Conservation (phyloP, 53 echinoderm and acorn worm species). For the Stichopus horrens region DNA sequence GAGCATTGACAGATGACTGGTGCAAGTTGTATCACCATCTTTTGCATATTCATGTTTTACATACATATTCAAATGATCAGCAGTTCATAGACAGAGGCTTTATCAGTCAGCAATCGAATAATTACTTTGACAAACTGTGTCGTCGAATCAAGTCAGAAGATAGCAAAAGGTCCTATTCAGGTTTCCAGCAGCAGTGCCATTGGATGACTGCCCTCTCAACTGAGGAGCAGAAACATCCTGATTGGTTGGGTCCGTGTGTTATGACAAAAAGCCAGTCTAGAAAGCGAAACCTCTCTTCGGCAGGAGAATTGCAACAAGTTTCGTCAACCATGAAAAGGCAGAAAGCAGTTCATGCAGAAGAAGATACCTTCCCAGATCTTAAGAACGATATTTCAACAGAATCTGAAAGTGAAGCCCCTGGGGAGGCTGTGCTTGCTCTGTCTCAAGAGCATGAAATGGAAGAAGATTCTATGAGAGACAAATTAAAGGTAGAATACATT, state of each 20-base stretch:
- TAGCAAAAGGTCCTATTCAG: neutral
- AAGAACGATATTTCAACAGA: neutral
- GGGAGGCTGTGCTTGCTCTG: neutral
- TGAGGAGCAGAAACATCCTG: too few species aligned
- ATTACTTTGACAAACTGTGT: neutral
- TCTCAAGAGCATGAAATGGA: neutral
- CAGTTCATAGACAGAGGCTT: constrained; percentile 1
- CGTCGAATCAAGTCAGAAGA: neutral
- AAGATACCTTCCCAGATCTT: constrained; percentile 17
- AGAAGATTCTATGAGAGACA: neutral
- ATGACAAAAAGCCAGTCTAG: neutral
- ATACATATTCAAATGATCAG: neutral
- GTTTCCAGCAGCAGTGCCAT: neutral
- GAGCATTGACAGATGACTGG: constrained; percentile 22
- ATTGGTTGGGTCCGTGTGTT: neutral
- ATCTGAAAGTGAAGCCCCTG: neutral
- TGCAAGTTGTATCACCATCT: constrained; percentile 30
- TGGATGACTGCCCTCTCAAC: neutral
- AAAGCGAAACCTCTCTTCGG: neutral
- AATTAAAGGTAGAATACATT: neutral
- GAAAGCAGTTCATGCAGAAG: neutral
- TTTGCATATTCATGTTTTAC: constrained; percentile 20
- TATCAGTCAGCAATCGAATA: constrained; percentile 5
- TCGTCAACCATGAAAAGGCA: neutral
- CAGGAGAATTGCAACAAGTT: neutral